Evolutionary conservation across 2,113 vertebrate species (phyloP), one percentile per base, ranked within the genome.

Genomic region (Carlito syrichta): DNA sequence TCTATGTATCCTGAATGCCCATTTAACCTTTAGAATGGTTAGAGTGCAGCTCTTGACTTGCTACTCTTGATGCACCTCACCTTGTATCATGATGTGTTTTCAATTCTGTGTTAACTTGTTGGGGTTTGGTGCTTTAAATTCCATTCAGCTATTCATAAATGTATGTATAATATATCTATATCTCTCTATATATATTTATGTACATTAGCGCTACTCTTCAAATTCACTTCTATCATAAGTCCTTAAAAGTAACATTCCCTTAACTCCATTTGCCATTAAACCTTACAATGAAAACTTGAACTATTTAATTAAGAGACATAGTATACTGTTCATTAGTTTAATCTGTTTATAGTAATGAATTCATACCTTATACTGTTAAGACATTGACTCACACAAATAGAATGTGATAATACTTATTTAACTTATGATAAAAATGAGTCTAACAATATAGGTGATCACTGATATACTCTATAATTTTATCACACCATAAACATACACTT

Each of bases 381-480:
- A 69, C 7, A 66, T 32, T 83, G 14, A 78, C 1, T 27, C 10
- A 89, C 3, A 17, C 40, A 86, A 77, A 32, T 69, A 83, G 30
- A 68, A 23, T 90, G 16, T 58, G 50, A 40, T 81, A 52, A 73
- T 43, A 60, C 5, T 43, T 74, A 76, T 66, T 77, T 83, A 71
- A 74, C 23, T 74, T 86, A 92, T 89, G 62, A 89, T 68, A 22
- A 93, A 77, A 91, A 81, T 50, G 9, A 27, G 78, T 73, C 56
- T 78, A 86, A 50, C 60, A 83, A 78, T 40, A 73, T 89, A 17
- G 19, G 48, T 82, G 32, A 94, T 86, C 10, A 77, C 40, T 86
- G 68, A 90, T 62, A 68, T 23, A 68, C 16, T 85, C 52, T 87
- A 48, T 69, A 85, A 91, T 86, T 85, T 96, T 68, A 76, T 95